These are phyloP conservation scores for Sminthopsis crassicaudata DNA, from an alignment of 2,113 vertebrate genomes.

Conservation along the genomic window DNA sequence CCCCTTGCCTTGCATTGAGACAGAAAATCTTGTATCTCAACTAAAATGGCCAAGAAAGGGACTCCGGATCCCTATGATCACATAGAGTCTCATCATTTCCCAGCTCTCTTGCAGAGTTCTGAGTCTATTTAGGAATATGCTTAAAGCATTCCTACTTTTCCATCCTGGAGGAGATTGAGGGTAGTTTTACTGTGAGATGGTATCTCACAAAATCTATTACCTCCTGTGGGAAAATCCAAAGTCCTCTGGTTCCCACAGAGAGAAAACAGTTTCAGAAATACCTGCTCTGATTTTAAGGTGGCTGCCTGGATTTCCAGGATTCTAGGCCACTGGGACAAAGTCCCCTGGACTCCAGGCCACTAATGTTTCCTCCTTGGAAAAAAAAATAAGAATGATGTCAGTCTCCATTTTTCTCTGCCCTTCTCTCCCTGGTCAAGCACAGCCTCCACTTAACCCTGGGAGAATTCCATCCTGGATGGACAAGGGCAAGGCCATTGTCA, in stretches of 20 bases:
- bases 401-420: background rate
- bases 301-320: background rate
- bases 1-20: background rate
- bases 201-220: background rate
- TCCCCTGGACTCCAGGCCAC: background rate
- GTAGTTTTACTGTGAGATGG: background rate
- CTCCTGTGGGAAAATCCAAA: background rate
- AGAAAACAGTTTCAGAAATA: background rate
- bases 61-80: background rate
- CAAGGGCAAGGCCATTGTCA: background rate
- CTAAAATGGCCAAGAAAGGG: background rate
- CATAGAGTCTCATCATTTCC: background rate
- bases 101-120: background rate
- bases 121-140: background rate
- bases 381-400: background rate
- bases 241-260: background rate
- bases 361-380: background rate
- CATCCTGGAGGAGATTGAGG: background rate
- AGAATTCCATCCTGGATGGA: background rate
- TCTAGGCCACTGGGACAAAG: background rate
- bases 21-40: background rate
- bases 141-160: background rate
- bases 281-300: background rate
- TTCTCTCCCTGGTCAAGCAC: background rate
- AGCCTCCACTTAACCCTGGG: background rate